Base-by-base conservation (phyloP, 2,797 vertebrate genomes). In the Pseudochirops corinnae region DNA sequence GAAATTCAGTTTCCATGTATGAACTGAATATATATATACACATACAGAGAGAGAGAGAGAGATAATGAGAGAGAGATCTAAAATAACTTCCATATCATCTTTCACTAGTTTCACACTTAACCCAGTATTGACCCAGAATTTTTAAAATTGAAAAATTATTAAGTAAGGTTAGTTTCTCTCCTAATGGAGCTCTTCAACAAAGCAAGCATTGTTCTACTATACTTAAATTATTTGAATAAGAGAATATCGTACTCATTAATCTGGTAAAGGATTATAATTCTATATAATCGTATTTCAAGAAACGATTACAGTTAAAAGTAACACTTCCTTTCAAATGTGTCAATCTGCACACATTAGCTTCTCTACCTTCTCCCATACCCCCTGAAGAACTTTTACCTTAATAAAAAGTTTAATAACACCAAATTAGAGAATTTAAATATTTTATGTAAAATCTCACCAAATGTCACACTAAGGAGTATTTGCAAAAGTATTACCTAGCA, bases 231-330 rank as follows among this genome's bases (percentile, higher is more conserved):
- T 56, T 53, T 91, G 91, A 93, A 90, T 90, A 92, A 46, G 39
- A 52, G 14, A 53, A 26, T 28, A 90, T 24, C 94, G 31, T 95
- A 95, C 55, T 91, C 52, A 53, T 53, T 55, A 91, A 96, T 94
- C 90, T 95, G 90, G n/a, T 56, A 95, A 96, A 94, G 46, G 96
- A 94, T 93, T 94, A 96, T 97, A 96, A 95, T 55, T 91, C 3
- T 57, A 91, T 90, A 52, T 55, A 95, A 31, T 95, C 31, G 39
- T 53, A 94, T 90, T 93, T 96, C 39, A 91, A 96, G 93, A 87
- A 91, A 1, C 92, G 57, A 53, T 56, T 96, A 90, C 92, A 4
- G 94, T 55, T 95, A 95, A 67, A 94, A 92, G 33, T 94, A 91
- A 3, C 31, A 93, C 90, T 94, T 95, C 94, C 94, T 95, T 90